These are phyloP conservation scores for Netelia melanura DNA, from an alignment of 2,888 invertebrate species.

Conservation along the genomic window DNA sequence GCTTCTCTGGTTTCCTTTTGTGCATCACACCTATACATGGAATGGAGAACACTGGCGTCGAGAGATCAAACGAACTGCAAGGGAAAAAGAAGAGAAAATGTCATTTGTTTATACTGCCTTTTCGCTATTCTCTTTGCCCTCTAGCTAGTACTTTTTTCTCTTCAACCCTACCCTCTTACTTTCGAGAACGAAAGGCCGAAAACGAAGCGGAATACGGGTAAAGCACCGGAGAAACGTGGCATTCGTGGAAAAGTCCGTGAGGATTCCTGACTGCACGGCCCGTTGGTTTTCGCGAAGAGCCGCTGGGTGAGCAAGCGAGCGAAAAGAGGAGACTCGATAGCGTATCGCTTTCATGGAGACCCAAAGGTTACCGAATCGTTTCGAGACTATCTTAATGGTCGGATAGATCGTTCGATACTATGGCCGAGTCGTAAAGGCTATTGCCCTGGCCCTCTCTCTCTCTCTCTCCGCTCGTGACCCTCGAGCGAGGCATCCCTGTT, in stretches of 20 bases:
- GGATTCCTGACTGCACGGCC: constrained; percentile 58
- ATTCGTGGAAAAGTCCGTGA: constrained; percentile 80
- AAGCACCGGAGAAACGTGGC: constrained; percentile 64
- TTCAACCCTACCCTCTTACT: background rate
- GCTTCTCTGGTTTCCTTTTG: constrained; percentile 38
- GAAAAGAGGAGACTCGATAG: constrained; percentile 80
- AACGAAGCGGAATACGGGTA: constrained; percentile 63
- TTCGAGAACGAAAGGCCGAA: constrained; percentile 43
- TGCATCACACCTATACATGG: constrained; percentile 32
- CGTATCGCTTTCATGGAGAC: constrained; percentile 84
- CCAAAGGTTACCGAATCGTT: constrained; percentile 85
- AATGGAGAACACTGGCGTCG: constrained; percentile 18
- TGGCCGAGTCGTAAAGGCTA: constrained; percentile 85
- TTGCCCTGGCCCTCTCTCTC: constrained; percentile 79
- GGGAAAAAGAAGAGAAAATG: constrained; percentile 47
- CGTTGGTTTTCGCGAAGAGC: constrained; percentile 44
- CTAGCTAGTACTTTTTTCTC: background rate
- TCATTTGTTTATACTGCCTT: constrained; percentile 15
- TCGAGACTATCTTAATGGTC: constrained; percentile 85
- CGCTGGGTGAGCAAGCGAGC: constrained; percentile 67
- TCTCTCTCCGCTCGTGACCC: constrained; percentile 67
- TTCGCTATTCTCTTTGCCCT: background rate
- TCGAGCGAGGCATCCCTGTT: constrained; percentile 68
- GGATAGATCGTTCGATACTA: constrained; percentile 85
- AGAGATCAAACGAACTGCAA: constrained; percentile 60